phyloP scores from a whole-genome alignment of 2,113 vertebrate species.

The Eonycteris spelaea region DNA sequence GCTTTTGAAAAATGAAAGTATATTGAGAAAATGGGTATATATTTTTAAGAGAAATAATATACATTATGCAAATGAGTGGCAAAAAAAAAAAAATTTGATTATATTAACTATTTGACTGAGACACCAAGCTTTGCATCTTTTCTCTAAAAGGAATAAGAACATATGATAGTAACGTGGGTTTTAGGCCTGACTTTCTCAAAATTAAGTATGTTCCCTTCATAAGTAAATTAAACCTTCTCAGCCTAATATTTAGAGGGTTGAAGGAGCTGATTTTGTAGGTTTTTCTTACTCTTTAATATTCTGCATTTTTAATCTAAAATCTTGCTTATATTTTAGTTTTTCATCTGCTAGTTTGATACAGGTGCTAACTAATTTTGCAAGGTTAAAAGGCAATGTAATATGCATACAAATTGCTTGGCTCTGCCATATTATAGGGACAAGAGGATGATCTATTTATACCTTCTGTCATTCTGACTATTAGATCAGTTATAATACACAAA shows the following conservation, averaged over 20 bases:
- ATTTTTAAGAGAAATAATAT: neutral
- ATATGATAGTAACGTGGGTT: neutral
- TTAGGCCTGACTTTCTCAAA: neutral
- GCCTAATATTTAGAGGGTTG: neutral
- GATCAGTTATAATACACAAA: neutral
- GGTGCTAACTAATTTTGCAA: constrained; percentile 4
- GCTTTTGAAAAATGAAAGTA: neutral
- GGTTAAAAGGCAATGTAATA: neutral
- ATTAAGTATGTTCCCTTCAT: neutral
- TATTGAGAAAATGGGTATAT: neutral
- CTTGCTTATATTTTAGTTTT: neutral
- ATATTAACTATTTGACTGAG: neutral
- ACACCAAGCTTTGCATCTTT: neutral
- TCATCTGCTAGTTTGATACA: neutral
- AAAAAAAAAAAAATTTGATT: neutral
- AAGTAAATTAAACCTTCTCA: neutral
- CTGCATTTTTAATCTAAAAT: neutral
- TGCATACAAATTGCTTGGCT: neutral
- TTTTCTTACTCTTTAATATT: neutral
- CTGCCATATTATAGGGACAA: neutral
- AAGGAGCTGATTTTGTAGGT: neutral
- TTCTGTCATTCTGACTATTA: constrained; percentile 1
- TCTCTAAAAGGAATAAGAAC: neutral
- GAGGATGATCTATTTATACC: neutral
- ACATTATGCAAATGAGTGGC: neutral